phyloP scores from a whole-genome alignment of 2,888 invertebrate genomes.

The Sipha maydis region DNA sequence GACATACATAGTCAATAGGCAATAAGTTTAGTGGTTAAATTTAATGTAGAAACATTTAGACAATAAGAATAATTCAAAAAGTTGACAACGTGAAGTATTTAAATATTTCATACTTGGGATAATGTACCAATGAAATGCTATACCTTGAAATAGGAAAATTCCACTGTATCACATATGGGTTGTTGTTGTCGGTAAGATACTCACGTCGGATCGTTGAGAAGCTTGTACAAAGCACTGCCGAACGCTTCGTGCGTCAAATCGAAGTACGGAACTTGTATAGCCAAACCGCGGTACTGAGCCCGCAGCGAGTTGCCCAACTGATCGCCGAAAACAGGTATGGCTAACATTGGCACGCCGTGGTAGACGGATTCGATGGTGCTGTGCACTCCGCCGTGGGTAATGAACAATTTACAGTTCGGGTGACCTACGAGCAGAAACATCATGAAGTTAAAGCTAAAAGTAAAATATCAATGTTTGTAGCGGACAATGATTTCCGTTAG shows the following conservation, averaged over 20 bases:
- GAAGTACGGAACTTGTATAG: conserved; percentile 34
- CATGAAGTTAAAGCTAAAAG: no score
- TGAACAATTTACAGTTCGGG: conserved; percentile 47
- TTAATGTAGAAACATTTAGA: no score
- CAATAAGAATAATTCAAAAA: no score
- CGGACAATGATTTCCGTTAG: no score
- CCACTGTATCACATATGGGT: no score
- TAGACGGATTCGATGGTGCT: conserved; percentile 44
- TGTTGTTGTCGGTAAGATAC: not conserved
- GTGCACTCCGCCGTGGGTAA: conserved; percentile 49
- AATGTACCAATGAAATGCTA: no score
- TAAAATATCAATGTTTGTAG: no score
- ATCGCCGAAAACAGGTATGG: conserved; percentile 43
- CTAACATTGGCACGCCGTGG: conserved; percentile 48
- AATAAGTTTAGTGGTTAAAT: no score
- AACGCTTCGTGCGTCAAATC: conserved; percentile 15
- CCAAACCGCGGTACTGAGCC: conserved; percentile 25
- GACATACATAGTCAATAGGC: no score
- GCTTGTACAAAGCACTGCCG: conserved; percentile 16
- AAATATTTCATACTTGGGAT: no score
- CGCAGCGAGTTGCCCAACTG: conserved; percentile 40
- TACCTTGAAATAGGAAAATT: no score
- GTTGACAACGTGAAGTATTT: no score
- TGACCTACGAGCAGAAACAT: not conserved
- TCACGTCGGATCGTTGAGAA: conserved; percentile 32